Conservation (phyloP, 1,140 invertebrate species). For the Archivesica marissinica region DNA sequence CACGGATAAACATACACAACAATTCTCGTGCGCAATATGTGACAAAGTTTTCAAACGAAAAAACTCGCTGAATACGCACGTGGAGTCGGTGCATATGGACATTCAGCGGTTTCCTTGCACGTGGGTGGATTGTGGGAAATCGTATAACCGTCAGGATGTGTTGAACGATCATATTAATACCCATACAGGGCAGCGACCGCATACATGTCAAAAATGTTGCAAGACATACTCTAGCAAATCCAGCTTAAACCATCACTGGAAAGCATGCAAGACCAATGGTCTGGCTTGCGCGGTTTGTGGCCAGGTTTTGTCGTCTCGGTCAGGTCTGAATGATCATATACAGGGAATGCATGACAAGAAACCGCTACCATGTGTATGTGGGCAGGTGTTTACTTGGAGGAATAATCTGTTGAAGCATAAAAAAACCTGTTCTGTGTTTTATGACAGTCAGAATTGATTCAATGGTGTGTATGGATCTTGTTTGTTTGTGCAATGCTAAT, state of each 20-base stretch:
- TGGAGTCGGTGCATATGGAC: not conserved
- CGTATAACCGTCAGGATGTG: not conserved
- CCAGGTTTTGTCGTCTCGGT: not conserved
- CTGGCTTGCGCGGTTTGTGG: not conserved
- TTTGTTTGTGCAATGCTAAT: too few species aligned
- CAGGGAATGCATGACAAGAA: slow-evolving; percentile 6
- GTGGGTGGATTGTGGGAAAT: slow-evolving; percentile 1
- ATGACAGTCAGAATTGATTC: not conserved
- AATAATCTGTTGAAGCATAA: slow-evolving; percentile 5
- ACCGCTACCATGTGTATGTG: not conserved
- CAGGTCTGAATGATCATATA: not conserved
- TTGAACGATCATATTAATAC: not conserved
- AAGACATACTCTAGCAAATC: not conserved
- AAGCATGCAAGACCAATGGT: not conserved
- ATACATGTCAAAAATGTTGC: not conserved
- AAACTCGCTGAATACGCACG: not conserved
- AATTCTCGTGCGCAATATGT: not conserved
- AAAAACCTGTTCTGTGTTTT: slow-evolving; percentile 6
- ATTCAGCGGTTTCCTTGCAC: not conserved
- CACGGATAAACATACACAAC: not conserved
- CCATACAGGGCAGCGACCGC: not conserved
- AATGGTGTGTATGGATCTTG: too few species aligned
- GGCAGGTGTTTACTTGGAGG: slow-evolving; percentile 6
- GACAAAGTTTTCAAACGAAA: not conserved
- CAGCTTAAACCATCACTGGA: slow-evolving; percentile 3